Conservation (phyloP, 2,113 vertebrate species). For the Sinocyclocheilus grahami region DNA sequence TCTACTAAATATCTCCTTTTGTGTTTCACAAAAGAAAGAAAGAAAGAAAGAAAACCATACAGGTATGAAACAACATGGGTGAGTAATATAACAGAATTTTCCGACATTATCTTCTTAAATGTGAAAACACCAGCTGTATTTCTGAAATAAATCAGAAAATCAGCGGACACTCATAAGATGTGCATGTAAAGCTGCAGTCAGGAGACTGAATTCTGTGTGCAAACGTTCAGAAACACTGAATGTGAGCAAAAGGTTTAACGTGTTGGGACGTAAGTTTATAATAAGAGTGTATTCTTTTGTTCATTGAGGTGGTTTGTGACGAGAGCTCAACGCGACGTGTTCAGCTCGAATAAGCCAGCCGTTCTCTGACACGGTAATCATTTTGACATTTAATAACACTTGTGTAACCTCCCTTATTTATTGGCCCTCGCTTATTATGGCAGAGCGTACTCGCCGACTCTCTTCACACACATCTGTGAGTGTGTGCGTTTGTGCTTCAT, state of each 20-base stretch:
- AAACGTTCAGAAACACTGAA: background rate
- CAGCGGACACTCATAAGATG: background rate
- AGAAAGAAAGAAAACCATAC: background rate
- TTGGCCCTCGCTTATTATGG: slow-evolving; percentile 24
- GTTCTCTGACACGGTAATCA: slow-evolving; percentile 62
- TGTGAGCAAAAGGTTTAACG: slow-evolving; percentile 21
- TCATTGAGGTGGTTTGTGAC: slow-evolving; percentile 49
- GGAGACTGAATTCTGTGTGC: background rate
- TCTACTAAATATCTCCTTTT: background rate
- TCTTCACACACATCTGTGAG: background rate
- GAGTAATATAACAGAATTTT: background rate
- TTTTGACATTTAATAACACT: slow-evolving; percentile 71
- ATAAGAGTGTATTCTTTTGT: slow-evolving; percentile 54
- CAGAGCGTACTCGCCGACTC: too few species aligned
- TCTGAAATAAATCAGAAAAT: background rate
- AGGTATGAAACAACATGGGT: background rate
- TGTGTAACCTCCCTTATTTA: slow-evolving; percentile 66
- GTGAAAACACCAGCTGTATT: background rate
- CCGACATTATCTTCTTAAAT: background rate
- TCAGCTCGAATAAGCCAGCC: slow-evolving; percentile 65
- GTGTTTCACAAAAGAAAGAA: background rate
- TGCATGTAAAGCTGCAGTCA: background rate
- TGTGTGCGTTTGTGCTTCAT: background rate
- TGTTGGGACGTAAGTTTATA: slow-evolving; percentile 28
- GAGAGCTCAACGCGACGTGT: slow-evolving; percentile 67